These are phyloP conservation scores for Tethea ocularis DNA, from an alignment of 2,888 invertebrate species.

Conservation along the genomic window DNA sequence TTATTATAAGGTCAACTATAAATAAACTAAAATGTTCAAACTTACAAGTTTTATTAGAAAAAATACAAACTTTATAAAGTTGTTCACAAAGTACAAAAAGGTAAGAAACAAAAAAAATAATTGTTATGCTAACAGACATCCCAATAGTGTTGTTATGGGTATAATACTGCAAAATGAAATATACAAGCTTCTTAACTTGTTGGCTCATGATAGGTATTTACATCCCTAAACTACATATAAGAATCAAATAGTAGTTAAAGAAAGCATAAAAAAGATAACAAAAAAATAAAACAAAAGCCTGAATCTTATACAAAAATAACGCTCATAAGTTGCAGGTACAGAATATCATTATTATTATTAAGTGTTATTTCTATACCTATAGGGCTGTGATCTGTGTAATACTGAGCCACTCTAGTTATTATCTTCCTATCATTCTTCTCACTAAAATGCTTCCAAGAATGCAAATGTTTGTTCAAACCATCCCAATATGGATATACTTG, in stretches of 20 bases:
- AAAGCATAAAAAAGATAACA: background rate
- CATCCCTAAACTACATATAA: no score
- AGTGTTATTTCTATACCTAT: conserved; percentile 9
- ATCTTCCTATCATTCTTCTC: conserved; percentile 21
- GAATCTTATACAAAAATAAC: conserved; percentile 9
- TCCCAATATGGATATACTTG: conserved; percentile 47
- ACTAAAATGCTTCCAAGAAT: conserved; percentile 12
- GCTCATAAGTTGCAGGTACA: conserved; percentile 28
- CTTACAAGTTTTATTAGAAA: no score
- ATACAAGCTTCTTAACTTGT: no score
- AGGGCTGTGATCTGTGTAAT: conserved; percentile 11
- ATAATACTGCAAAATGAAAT: no score
- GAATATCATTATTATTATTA: conserved; percentile 21
- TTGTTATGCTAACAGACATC: no score
- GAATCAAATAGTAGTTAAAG: no score
- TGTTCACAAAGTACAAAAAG: no score
- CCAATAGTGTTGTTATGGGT: no score
- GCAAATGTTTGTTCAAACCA: conserved; percentile 35
- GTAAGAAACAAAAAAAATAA: no score
- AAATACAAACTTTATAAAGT: no score
- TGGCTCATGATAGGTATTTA: no score
- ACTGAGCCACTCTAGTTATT: conserved; percentile 15
- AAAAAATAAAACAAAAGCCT: background rate
- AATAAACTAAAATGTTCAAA: no score
- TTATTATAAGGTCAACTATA: background rate